Percentiles rank a stretch among this genome's conserved stretches.
Evolutionary conservation across 2,797 vertebrate genomes (phyloP).

Genomic region (Chiloscyllium punctatum): DNA sequence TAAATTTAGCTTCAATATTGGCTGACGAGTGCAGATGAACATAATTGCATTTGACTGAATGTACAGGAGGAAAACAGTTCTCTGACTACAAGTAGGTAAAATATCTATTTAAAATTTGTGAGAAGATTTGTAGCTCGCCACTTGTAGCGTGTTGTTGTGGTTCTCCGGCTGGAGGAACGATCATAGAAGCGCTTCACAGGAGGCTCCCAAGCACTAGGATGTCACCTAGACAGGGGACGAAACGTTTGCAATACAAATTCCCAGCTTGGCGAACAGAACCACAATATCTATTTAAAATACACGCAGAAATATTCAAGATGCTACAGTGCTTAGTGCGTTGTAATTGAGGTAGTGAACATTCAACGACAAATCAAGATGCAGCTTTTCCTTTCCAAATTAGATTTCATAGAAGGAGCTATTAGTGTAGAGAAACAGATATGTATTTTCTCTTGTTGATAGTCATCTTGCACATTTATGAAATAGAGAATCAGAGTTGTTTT

Average conservation of each 20-base stretch:
- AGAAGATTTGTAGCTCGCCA: no score
- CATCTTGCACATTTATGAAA: background rate
- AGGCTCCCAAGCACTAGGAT: no score
- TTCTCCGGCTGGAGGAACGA: no score
- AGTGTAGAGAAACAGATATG: background rate
- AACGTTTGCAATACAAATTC: no score
- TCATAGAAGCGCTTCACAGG: no score
- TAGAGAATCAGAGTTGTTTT: background rate
- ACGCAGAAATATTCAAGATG: background rate
- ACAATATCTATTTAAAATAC: background rate
- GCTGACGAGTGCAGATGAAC: background rate
- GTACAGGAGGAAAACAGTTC: background rate
- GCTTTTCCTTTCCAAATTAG: conserved; percentile 6
- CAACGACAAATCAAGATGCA: background rate
- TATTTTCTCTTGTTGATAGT: background rate
- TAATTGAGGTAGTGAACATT: background rate
- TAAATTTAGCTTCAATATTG: background rate
- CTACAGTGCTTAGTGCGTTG: background rate
- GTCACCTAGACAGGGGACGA: no score
- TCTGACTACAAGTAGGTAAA: background rate
- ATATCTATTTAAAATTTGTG: conserved; percentile 9
- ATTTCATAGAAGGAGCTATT: background rate
- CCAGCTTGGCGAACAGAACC: no score
- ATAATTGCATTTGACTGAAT: background rate
- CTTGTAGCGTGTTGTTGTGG: no score